Conservation (phyloP, 2,888 invertebrate genomes). For the Choristoneura rosaceana region DNA sequence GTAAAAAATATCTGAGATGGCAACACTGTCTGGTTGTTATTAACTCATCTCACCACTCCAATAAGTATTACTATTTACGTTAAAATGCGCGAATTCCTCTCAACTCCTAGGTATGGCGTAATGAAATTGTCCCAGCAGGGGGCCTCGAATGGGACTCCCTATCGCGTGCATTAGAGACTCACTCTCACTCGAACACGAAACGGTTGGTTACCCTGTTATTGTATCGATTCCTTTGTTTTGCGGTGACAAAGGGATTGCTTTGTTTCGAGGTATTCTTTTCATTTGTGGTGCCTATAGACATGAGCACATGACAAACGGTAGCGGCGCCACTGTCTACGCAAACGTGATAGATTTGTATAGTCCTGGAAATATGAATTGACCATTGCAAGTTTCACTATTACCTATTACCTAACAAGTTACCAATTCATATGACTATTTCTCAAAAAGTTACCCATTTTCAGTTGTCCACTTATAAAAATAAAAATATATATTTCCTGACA, state of each 20-base stretch:
- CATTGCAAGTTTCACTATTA: too few species aligned
- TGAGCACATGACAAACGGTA: neutral
- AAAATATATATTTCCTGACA: too few species aligned
- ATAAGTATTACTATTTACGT: slow-evolving; percentile 19
- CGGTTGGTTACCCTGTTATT: slow-evolving; percentile 51
- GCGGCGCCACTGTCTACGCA: neutral
- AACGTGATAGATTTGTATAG: neutral
- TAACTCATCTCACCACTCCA: neutral
- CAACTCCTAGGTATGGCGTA: slow-evolving; percentile 42
- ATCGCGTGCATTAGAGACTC: slow-evolving; percentile 53
- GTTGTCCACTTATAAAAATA: too few species aligned
- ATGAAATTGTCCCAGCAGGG: slow-evolving; percentile 51
- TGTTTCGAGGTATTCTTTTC: slow-evolving; percentile 11
- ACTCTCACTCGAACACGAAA: slow-evolving; percentile 44
- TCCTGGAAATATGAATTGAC: too few species aligned
- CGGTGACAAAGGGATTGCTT: slow-evolving; percentile 8
- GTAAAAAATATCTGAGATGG: too few species aligned
- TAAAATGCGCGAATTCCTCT: slow-evolving; percentile 22
- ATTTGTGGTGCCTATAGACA: neutral
- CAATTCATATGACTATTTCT: too few species aligned
- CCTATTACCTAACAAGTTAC: too few species aligned
- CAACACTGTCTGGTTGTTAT: neutral
- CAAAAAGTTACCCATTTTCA: too few species aligned
- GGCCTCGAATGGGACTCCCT: slow-evolving; percentile 44
- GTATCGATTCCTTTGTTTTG: slow-evolving; percentile 20